phyloP scores from a whole-genome alignment of 2,797 vertebrate species.

The Darevskia nairensis region DNA sequence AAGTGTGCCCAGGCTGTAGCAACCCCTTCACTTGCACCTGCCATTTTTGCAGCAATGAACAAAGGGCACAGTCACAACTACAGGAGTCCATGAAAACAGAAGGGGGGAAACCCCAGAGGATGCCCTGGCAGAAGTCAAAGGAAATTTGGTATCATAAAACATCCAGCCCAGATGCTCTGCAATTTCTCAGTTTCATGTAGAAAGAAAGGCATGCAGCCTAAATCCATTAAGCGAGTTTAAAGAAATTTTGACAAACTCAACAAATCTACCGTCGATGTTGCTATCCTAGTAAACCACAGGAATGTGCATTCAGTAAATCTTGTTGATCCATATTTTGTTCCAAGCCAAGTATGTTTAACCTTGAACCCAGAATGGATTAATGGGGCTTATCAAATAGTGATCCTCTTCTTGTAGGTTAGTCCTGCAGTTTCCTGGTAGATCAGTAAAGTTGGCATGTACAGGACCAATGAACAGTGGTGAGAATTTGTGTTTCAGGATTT shows the following conservation, averaged over 20 bases:
- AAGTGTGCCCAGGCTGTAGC: not conserved
- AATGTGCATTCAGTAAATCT: conserved; percentile 1
- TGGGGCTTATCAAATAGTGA: not conserved
- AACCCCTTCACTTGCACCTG: conserved; percentile 7
- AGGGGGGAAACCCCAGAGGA: not conserved
- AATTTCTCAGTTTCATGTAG: conserved; percentile 26
- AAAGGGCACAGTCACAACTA: conserved; percentile 43
- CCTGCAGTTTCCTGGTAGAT: not conserved
- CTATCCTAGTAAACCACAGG: not conserved
- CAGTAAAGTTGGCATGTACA: not conserved
- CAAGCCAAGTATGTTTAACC: not conserved
- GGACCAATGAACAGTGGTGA: not conserved
- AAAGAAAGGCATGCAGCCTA: conserved; percentile 15
- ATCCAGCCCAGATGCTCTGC: conserved; percentile 18
- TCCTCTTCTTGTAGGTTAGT: not conserved
- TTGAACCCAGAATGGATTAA: not conserved
- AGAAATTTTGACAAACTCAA: conserved; percentile 10
- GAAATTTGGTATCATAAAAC: conserved; percentile 25
- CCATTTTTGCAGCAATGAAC: conserved; percentile 15
- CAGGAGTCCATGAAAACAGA: not conserved
- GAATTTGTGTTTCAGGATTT: not conserved
- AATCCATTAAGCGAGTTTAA: conserved; percentile 35
- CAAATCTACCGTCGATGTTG: not conserved
- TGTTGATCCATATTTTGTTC: conserved; percentile 2
- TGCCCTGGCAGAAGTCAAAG: conserved; percentile 7